Conservation (phyloP, 2,888 invertebrate species). For the Dryobota labecula region DNA sequence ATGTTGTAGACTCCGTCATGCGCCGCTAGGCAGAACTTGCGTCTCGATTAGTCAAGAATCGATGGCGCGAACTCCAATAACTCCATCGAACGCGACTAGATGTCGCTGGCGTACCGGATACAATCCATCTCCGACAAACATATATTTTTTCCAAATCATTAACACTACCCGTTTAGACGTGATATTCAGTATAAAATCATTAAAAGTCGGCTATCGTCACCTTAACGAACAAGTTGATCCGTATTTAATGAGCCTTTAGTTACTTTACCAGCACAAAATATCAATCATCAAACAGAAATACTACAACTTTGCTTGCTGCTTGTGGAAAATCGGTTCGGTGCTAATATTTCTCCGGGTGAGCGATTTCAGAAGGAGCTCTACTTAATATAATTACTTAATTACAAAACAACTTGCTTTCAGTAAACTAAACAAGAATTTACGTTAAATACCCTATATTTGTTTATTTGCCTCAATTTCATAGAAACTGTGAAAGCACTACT, state of each 20-base stretch:
- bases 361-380: neutral
- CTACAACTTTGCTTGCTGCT: neutral
- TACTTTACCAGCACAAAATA: neutral
- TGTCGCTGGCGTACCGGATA: too few species aligned
- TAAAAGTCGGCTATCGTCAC: too few species aligned
- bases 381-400: conserved; percentile 27
- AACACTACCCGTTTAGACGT: too few species aligned
- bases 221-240: neutral
- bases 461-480: conserved; percentile 13
- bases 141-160: too few species aligned
- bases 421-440: conserved; percentile 17
- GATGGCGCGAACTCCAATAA: too few species aligned
- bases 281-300: neutral
- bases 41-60: too few species aligned
- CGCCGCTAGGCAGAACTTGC: too few species aligned
- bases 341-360: neutral
- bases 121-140: too few species aligned
- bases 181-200: too few species aligned
- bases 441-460: conserved; percentile 33
- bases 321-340: neutral
- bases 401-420: conserved; percentile 23
- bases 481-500: conserved; percentile 20
- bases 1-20: too few species aligned
- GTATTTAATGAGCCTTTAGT: neutral
- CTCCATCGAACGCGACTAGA: too few species aligned